phyloP scores from a whole-genome alignment of 30 jellyfish, hydroid and myxozoan genomes.

The Aurelia aurita region DNA sequence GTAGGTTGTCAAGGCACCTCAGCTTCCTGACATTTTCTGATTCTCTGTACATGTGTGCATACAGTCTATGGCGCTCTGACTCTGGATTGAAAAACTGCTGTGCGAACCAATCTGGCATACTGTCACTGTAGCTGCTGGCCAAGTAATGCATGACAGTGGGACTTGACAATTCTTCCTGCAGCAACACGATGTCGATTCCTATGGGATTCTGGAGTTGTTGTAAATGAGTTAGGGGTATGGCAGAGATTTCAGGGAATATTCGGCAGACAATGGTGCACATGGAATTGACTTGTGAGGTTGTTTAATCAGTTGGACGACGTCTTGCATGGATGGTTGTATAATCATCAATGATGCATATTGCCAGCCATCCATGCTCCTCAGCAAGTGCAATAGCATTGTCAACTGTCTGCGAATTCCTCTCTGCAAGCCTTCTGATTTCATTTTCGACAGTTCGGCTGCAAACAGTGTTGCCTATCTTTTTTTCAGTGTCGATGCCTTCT shows the following conservation, averaged over 20 bases:
- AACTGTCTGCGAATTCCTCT: no score
- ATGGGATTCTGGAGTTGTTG: not conserved
- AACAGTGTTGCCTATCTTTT: no score
- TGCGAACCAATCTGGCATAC: conserved; percentile 15
- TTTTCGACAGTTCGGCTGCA: no score
- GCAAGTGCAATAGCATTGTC: no score
- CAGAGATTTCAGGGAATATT: not conserved
- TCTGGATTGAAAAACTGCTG: conserved; percentile 1
- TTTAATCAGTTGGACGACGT: not conserved
- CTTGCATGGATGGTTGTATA: no score
- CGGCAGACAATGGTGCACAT: conserved; percentile 7
- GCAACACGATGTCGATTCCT: not conserved
- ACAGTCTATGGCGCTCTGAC: not conserved
- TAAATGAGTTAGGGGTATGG: not conserved
- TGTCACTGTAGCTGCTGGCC: not conserved
- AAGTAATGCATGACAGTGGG: not conserved
- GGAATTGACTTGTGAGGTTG: not conserved
- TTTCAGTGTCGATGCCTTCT: no score
- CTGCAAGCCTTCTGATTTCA: no score
- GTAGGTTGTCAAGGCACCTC: not conserved
- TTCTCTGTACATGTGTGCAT: not conserved
- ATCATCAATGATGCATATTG: no score
- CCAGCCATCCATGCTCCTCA: no score
- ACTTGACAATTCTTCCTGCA: not conserved
- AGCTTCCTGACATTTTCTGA: not conserved